phyloP scores from a whole-genome alignment of 2,888 invertebrate genomes.

The Muscina levida region DNA sequence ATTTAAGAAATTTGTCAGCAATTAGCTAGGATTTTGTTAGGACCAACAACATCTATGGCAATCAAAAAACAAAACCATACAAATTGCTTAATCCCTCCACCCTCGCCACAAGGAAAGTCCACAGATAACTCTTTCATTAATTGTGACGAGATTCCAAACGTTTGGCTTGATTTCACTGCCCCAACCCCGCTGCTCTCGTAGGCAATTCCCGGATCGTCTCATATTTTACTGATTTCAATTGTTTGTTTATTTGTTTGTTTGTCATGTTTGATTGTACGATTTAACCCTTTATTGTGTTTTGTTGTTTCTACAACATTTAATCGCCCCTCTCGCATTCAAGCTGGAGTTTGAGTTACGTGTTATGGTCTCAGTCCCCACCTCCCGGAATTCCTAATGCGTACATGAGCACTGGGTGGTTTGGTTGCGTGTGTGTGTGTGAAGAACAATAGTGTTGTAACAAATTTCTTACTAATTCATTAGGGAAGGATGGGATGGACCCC shows the following conservation, averaged over 20 bases:
- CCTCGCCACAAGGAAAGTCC: not conserved
- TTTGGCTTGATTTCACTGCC: not conserved
- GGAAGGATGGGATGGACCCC: constrained; percentile 48
- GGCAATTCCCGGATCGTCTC: not conserved
- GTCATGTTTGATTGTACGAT: constrained; percentile 48
- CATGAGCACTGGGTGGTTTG: not conserved
- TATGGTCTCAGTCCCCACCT: constrained; percentile 55
- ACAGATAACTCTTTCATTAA: not conserved
- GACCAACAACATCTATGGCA: constrained; percentile 52
- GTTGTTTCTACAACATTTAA: constrained; percentile 61
- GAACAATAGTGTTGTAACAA: constrained; percentile 63
- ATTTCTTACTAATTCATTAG: constrained; percentile 62
- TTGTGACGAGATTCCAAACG: too few species aligned
- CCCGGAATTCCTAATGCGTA: constrained; percentile 38
- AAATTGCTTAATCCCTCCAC: constrained; percentile 63
- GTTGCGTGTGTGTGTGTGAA: constrained; percentile 10
- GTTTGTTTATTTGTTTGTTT: constrained; percentile 49
- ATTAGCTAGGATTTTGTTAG: constrained; percentile 55
- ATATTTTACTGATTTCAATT: constrained; percentile 46
- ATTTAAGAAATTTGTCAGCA: constrained; percentile 44
- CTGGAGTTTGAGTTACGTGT: constrained; percentile 44
- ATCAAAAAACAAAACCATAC: constrained; percentile 49
- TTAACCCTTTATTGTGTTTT: constrained; percentile 63
- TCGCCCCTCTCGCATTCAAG: constrained; percentile 33
- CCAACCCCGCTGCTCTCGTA: not conserved